phyloP scores from a whole-genome alignment of 2,797 vertebrate genomes.

The Adelosebastes latens region DNA sequence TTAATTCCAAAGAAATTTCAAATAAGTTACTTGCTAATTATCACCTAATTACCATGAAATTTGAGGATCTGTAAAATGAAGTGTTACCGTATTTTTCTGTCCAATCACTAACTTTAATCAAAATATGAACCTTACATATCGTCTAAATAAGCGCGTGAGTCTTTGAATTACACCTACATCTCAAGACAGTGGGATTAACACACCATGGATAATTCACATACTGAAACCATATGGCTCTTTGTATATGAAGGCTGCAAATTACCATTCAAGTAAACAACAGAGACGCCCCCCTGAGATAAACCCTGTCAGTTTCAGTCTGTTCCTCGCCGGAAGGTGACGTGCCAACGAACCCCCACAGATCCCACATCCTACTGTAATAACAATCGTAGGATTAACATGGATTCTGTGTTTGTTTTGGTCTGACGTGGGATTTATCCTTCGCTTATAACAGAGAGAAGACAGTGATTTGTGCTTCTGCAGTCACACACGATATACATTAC shows the following conservation, averaged over 20 bases:
- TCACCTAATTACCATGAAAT: no score
- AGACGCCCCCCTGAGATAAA: constrained; percentile 19
- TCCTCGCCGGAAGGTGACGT: constrained; percentile 4
- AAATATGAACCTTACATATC: neutral
- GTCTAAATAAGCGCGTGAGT: neutral
- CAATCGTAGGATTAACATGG: constrained; percentile 47
- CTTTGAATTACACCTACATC: neutral
- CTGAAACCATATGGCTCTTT: neutral
- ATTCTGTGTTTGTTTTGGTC: constrained; percentile 45
- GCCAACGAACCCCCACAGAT: constrained; percentile 13
- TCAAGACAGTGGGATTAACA: neutral
- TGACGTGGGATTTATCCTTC: constrained; percentile 11
- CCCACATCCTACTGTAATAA: constrained; percentile 31
- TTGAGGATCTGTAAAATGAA: no score
- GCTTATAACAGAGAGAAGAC: neutral
- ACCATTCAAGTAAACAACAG: constrained; percentile 26
- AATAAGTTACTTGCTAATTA: no score
- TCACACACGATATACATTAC: neutral
- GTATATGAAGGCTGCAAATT: constrained; percentile 4
- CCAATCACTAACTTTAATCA: neutral
- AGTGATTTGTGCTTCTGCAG: neutral
- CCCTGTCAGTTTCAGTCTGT: neutral
- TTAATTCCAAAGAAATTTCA: no score
- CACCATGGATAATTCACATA: constrained; percentile 1
- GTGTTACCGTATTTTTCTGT: neutral